Conservation (phyloP, 2,113 vertebrate genomes). For the Indicator maculatus region DNA sequence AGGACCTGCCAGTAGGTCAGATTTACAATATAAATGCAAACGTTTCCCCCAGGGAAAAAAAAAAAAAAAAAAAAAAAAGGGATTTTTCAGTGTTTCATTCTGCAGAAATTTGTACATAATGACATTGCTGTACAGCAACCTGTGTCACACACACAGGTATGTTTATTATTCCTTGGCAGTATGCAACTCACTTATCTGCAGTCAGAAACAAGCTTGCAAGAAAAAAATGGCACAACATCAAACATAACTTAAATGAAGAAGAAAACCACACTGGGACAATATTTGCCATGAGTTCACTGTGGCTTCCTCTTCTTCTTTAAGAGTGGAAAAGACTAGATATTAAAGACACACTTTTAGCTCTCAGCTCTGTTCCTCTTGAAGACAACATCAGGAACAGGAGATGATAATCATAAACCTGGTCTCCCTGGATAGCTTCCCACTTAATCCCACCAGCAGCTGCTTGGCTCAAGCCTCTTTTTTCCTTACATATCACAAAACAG, state of each 20-base stretch:
- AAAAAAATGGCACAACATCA: background rate
- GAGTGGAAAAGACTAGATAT: background rate
- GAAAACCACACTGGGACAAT: background rate
- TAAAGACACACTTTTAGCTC: background rate
- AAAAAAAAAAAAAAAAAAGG: background rate
- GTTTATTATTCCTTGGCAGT: background rate
- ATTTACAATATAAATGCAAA: background rate
- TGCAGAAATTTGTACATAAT: background rate
- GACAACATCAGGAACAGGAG: constrained; percentile 23
- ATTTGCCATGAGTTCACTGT: background rate
- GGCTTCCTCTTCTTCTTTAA: background rate
- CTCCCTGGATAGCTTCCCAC: constrained; percentile 36
- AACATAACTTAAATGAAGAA: background rate
- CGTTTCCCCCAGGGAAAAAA: background rate
- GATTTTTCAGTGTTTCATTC: background rate
- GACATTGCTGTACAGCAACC: background rate
- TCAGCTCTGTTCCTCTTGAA: constrained; percentile 31
- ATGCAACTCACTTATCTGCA: background rate
- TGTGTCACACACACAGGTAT: background rate
- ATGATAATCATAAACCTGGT: constrained; percentile 35
- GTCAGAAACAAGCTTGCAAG: background rate
- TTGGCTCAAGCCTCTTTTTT: constrained; percentile 38
- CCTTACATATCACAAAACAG: background rate
- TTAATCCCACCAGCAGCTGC: constrained; percentile 53
- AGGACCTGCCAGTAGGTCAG: background rate